phyloP scores from a whole-genome alignment of 2,888 invertebrate genomes.

The Machimus rusticus region DNA sequence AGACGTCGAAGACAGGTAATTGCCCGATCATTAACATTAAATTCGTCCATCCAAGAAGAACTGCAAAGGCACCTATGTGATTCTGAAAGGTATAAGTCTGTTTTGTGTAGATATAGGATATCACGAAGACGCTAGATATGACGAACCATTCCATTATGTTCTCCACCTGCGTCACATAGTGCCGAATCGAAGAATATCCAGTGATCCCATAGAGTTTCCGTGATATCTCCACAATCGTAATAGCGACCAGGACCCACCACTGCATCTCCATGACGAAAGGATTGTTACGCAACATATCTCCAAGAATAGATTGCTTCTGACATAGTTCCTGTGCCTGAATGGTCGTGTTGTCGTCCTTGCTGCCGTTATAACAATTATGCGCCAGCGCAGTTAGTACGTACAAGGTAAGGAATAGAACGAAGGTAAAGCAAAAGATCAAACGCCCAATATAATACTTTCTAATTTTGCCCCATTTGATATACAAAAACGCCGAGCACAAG shows the following conservation, averaged over 20 bases:
- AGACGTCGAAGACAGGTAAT: constrained; percentile 85
- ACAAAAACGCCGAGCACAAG: constrained; percentile 84
- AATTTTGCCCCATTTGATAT: constrained; percentile 90
- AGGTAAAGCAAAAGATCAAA: constrained; percentile 79
- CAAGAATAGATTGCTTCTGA: constrained; percentile 79
- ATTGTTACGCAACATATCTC: constrained; percentile 76
- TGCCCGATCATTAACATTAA: constrained; percentile 92
- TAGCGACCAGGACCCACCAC: constrained; percentile 81
- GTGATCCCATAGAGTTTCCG: constrained; percentile 83
- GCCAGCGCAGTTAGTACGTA: constrained; percentile 84
- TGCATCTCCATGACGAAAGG: constrained; percentile 82
- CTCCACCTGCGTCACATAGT: constrained; percentile 83
- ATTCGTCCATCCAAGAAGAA: constrained; percentile 86
- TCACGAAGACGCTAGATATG: constrained; percentile 82
- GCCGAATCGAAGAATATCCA: constrained; percentile 81
- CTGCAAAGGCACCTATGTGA: constrained; percentile 85
- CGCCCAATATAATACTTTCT: constrained; percentile 85
- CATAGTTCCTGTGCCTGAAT: constrained; percentile 78
- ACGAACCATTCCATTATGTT: constrained; percentile 90
- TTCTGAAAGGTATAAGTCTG: constrained; percentile 84
- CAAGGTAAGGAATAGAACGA: constrained; percentile 80
- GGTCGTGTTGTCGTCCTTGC: constrained; percentile 77
- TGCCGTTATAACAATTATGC: constrained; percentile 85
- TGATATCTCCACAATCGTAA: constrained; percentile 80
- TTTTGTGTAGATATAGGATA: constrained; percentile 82